Percentiles rank a stretch among this genome's conserved stretches.
These are phyloP conservation scores for Pungitius pungitius DNA, from an alignment of 2,113 vertebrate genomes.

Conservation along the genomic window DNA sequence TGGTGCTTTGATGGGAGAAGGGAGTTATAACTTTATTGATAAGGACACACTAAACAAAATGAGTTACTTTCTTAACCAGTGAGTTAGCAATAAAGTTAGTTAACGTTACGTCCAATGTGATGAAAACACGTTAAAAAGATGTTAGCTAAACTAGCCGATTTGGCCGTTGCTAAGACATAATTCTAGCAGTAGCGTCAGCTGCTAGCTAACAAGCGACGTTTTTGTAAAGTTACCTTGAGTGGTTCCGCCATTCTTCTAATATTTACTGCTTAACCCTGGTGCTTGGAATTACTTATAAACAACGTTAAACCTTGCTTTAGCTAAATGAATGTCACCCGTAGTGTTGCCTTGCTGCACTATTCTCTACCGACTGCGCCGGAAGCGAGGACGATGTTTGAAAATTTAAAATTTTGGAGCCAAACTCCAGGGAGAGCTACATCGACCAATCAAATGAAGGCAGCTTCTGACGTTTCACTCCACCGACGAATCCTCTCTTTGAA, in stretches of 20 bases:
- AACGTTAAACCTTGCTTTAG: neutral
- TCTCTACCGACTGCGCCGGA: rapidly evolving
- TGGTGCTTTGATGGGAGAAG: neutral
- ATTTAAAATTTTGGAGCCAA: constrained; percentile 15
- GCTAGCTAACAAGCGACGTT: neutral
- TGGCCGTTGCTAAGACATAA: neutral
- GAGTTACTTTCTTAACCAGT: neutral
- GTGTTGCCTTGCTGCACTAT: neutral
- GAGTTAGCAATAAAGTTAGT: neutral
- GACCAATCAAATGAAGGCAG: constrained; percentile 48
- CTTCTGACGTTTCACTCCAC: neutral
- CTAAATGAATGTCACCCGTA: neutral
- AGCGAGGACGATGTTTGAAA: neutral
- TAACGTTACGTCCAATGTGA: too few relatives aligned
- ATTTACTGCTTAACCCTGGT: neutral
- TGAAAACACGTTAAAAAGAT: neutral
- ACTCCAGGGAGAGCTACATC: constrained; percentile 12
- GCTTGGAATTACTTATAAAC: neutral
- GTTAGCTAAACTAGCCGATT: neutral
- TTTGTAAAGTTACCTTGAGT: constrained; percentile 71
- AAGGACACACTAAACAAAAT: neutral
- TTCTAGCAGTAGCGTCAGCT: neutral
- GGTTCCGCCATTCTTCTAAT: constrained; percentile 71
- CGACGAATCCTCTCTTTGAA: neutral
- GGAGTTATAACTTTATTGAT: neutral